Base-by-base conservation (phyloP, 2,113 vertebrate species). In the Pao palembangensis region DNA sequence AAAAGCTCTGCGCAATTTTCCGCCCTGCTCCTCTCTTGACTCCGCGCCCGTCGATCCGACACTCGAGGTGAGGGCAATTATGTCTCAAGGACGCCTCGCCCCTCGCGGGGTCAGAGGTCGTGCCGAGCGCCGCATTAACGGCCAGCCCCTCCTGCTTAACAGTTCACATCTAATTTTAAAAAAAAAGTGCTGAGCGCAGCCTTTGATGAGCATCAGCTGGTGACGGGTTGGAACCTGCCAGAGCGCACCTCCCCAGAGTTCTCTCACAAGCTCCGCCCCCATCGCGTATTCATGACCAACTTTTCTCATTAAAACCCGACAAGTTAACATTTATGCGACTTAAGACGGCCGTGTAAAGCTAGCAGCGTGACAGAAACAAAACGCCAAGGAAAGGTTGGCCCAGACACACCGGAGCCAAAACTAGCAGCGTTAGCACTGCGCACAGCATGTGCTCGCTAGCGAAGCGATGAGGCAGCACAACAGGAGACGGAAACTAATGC, bases 121-220 rank as follows among this genome's bases (percentile, higher is more conserved):
- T 10, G 0, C 5, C 43, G 12, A 48, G 61, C 54, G n/a, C 55
- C 61, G 52, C 46, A 31, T 64, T 85, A 80, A 83, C 60, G 64
- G 71, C 67, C 28, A 70, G 67, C 67, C 66, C 58, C 63, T 67
- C 51, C 58, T 69, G 82, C 79, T 87, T 81, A 84, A 87, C 81
- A 80, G 83, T 82, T 78, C 52, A 69, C 72, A 81, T 79, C 80
- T 83, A 78, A 86, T 88, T 85, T 76, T n/a, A n/a, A n/a, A n/a
- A 58, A 48, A 38, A 84, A 82, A 87, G 78, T 80, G 78, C 75
- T 79, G 75, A 84, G 75, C 71, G 69, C 73, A 80, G 72, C 56
- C 74, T 73, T 85, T 85, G 86, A 86, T 86, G 83, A 88, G 82
- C 80, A 80, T 62, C 66, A 56, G 62, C 56, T 54, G 15, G 61